A percentile compares a stretch with the other conserved stretches of the same genome.
Conservation (phyloP, 2,888 invertebrate genomes). For the Drosophila conformis region DNA sequence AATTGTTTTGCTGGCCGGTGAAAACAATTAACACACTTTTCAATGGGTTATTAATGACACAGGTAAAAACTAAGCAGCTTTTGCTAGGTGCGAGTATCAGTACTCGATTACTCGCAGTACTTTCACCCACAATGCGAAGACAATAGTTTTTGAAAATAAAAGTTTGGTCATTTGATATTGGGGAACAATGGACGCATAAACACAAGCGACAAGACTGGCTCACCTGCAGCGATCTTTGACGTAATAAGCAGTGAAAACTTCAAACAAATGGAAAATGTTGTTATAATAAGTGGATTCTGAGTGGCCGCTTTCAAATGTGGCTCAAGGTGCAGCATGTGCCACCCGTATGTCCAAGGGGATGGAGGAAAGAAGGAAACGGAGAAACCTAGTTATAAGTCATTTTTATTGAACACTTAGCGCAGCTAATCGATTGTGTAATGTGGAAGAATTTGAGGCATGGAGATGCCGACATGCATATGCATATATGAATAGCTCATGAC, state of each 20-base stretch:
- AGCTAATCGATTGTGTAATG: constrained; percentile 60
- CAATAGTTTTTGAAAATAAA: constrained; percentile 63
- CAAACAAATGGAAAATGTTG: constrained; percentile 12
- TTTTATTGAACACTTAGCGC: constrained; percentile 60
- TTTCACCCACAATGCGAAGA: constrained; percentile 66
- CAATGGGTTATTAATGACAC: constrained; percentile 68
- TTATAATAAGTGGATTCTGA: constrained; percentile 42
- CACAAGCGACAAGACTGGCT: constrained; percentile 40
- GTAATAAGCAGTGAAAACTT: constrained; percentile 54
- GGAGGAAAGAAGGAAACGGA: neutral
- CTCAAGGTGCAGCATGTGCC: constrained; percentile 35
- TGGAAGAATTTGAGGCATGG: constrained; percentile 18
- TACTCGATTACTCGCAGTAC: constrained; percentile 35
- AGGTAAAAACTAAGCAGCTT: constrained; percentile 42
- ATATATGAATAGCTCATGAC: constrained; percentile 39
- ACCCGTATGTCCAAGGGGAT: constrained; percentile 14
- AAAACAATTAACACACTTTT: constrained; percentile 66
- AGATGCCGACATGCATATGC: constrained; percentile 20
- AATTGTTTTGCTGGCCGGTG: constrained; percentile 45
- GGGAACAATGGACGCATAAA: constrained; percentile 57
- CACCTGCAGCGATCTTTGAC: constrained; percentile 66
- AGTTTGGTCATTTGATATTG: constrained; percentile 55
- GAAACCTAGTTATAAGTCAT: constrained; percentile 51
- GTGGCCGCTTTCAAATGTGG: constrained; percentile 30
- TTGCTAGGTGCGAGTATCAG: constrained; percentile 17